phyloP scores from a whole-genome alignment of 1,140 invertebrate species.

The Caerostris extrusa region DNA sequence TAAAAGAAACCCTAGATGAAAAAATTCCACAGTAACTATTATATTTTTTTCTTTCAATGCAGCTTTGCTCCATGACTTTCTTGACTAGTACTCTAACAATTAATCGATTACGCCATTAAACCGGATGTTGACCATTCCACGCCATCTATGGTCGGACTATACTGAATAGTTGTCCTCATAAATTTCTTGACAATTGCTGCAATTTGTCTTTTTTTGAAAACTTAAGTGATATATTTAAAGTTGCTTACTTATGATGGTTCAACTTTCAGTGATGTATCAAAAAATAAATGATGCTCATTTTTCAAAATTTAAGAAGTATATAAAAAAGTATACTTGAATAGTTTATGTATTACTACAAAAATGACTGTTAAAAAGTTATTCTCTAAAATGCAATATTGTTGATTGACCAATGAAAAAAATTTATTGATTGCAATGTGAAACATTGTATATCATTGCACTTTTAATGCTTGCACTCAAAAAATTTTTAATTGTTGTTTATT shows the following conservation, averaged over 20 bases:
- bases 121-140: too few relatives aligned
- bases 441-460: constrained; percentile 31
- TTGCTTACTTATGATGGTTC: background rate
- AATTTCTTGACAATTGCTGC: background rate
- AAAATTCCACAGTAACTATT: too few relatives aligned
- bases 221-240: background rate
- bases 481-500: constrained; percentile 51
- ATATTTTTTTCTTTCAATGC: too few relatives aligned
- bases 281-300: background rate
- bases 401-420: background rate
- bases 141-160: background rate
- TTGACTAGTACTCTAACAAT: too few relatives aligned
- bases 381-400: constrained; percentile 44
- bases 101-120: too few relatives aligned
- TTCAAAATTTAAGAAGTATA: background rate
- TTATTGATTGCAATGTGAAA: background rate
- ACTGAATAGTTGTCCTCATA: background rate
- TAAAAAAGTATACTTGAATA: background rate
- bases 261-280: constrained; percentile 24
- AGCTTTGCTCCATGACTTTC: too few relatives aligned
- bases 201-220: background rate
- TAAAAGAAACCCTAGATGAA: too few relatives aligned
- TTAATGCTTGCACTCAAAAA: constrained; percentile 20
- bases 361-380: background rate
- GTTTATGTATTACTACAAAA: background rate